Percentiles rank a stretch among this genome's conserved stretches.
Conservation (phyloP, 2,888 invertebrate species). For the Drosophila emarginata region DNA sequence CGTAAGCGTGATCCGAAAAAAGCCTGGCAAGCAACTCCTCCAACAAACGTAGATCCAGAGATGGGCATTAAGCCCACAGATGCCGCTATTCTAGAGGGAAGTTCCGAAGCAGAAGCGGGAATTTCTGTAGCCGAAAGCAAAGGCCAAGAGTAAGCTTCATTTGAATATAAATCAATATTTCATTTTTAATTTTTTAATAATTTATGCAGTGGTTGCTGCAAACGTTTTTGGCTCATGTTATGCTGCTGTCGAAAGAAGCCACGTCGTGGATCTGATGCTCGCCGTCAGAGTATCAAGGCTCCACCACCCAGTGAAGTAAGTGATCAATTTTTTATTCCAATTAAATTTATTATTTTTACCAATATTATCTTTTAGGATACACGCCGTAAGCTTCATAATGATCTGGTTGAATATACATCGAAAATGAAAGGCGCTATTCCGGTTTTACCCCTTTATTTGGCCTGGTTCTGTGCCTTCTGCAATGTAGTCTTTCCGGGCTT, state of each 20-base stretch:
- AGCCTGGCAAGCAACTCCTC: conserved; percentile 75
- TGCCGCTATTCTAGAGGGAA: conserved; percentile 84
- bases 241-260: conserved; percentile 83
- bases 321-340: not conserved
- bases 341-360: not conserved
- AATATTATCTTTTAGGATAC: conserved; percentile 85
- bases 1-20: conserved; percentile 59
- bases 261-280: conserved; percentile 69
- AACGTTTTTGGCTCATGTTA: conserved; percentile 76
- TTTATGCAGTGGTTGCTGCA: conserved; percentile 79
- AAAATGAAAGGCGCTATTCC: conserved; percentile 96
- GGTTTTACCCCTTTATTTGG: conserved; percentile 92
- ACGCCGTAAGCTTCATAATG: conserved; percentile 89
- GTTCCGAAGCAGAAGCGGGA: conserved; percentile 79
- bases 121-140: conserved; percentile 38
- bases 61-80: conserved; percentile 70
- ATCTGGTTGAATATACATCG: conserved; percentile 91
- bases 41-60: conserved; percentile 69
- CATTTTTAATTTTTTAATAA: not conserved
- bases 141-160: conserved; percentile 47
- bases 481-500: conserved; percentile 91
- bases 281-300: conserved; percentile 86
- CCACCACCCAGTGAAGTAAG: conserved; percentile 82
- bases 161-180: too few relatives aligned
- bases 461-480: conserved; percentile 93